Evolutionary conservation across 1,140 invertebrate species (phyloP).

Genomic region (Amphibalanus amphitrite): DNA sequence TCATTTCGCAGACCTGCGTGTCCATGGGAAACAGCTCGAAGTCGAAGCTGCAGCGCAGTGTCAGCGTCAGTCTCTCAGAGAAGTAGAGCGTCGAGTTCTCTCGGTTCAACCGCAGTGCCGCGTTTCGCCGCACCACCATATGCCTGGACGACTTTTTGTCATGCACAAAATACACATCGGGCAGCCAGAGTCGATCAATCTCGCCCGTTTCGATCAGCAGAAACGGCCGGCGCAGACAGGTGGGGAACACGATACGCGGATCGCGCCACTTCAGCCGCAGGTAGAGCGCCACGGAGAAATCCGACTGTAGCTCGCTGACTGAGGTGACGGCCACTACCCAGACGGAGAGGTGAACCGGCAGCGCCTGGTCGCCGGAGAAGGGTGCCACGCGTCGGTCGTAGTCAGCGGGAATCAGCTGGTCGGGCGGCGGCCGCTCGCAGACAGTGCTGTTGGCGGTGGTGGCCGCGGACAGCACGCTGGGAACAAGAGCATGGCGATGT

Average conservation of each 20-base stretch:
- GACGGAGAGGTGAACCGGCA: not conserved
- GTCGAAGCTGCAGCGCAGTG: conserved; percentile 11
- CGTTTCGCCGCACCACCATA: not conserved
- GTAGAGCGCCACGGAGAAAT: not conserved
- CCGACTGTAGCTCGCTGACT: not conserved
- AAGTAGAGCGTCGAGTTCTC: not conserved
- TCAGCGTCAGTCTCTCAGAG: conserved; percentile 3
- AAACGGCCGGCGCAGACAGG: not conserved
- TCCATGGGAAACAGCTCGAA: conserved; percentile 14
- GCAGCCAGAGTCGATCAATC: not conserved
- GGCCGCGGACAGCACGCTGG: not conserved
- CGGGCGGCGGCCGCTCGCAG: not conserved
- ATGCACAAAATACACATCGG: not conserved
- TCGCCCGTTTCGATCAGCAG: not conserved
- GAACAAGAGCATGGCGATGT: not conserved
- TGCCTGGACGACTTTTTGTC: not conserved
- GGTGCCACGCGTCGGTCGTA: not conserved
- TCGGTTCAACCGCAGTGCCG: not conserved
- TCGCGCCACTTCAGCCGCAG: not conserved
- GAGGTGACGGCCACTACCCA: not conserved
- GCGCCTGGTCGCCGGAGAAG: not conserved
- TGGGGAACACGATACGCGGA: not conserved
- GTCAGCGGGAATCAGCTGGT: not conserved
- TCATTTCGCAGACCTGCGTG: conserved; percentile 7
- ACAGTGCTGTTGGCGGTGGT: not conserved